phyloP scores from a whole-genome alignment of 1,140 invertebrate genomes.

The Atta texana region DNA sequence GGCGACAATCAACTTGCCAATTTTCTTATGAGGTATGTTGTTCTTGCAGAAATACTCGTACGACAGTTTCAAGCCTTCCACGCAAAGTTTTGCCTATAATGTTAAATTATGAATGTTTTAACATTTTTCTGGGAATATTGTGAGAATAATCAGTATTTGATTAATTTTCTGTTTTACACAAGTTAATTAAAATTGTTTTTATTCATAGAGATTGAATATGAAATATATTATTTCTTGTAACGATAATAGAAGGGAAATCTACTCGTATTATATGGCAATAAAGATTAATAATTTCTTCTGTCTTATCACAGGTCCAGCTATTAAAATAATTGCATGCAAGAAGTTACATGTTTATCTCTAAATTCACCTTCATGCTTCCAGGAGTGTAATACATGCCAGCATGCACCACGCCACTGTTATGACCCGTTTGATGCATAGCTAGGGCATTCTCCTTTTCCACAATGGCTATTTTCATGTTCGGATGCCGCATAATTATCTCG shows the following conservation, averaged over 20 bases:
- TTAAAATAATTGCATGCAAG: neutral
- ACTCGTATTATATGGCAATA: neutral
- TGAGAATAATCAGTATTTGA: neutral
- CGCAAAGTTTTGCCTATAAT: conserved; percentile 92
- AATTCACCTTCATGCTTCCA: conserved; percentile 93
- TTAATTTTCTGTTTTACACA: conserved; percentile 1
- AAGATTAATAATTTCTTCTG: neutral
- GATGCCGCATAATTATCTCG: conserved; percentile 93
- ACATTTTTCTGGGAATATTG: neutral
- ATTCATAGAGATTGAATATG: neutral
- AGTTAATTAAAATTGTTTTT: neutral
- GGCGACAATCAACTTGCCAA: conserved; percentile 98
- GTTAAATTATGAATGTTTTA: conserved; percentile 24
- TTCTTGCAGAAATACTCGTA: conserved; percentile 97
- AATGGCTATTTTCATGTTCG: conserved; percentile 93
- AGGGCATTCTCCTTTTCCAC: conserved; percentile 97
- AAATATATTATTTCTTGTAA: neutral
- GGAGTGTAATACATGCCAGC: conserved; percentile 98
- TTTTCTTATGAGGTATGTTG: conserved; percentile 97
- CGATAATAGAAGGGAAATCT: neutral
- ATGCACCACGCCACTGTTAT: conserved; percentile 94
- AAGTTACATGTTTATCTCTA: neutral
- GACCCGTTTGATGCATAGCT: conserved; percentile 97
- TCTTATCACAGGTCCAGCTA: neutral
- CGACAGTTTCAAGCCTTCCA: conserved; percentile 92